Percentiles rank a stretch among this genome's conserved stretches.
Evolutionary conservation across 2,888 invertebrate species (phyloP).

Genomic region (Caenorhabditis sp.): DNA sequence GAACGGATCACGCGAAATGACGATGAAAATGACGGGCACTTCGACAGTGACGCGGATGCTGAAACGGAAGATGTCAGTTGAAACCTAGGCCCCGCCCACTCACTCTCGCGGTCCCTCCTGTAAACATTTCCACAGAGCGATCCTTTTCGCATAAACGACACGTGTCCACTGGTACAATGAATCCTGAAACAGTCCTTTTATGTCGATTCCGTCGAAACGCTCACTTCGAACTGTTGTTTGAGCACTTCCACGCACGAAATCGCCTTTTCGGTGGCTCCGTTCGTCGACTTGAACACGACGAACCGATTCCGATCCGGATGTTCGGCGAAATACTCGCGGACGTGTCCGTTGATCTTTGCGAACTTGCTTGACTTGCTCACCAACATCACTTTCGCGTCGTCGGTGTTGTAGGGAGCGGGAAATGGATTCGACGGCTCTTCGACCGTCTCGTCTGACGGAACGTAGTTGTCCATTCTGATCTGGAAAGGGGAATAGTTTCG

Average conservation of each 20-base stretch:
- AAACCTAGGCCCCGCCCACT: neutral
- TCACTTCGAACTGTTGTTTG: constrained; percentile 43
- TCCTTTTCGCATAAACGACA: constrained; percentile 13
- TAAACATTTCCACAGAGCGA: constrained; percentile 45
- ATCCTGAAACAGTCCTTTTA: constrained; percentile 12
- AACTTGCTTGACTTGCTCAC: constrained; percentile 55
- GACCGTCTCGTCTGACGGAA: constrained; percentile 27
- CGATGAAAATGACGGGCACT: constrained; percentile 49
- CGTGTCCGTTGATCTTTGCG: constrained; percentile 30
- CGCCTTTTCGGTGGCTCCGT: constrained; percentile 50
- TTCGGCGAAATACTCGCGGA: constrained; percentile 29
- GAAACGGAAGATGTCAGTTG: neutral
- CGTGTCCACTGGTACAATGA: constrained; percentile 54
- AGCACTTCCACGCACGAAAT: constrained; percentile 57
- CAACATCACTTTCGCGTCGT: constrained; percentile 37
- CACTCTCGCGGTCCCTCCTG: constrained; percentile 57
- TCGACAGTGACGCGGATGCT: constrained; percentile 54
- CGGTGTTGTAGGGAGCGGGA: constrained; percentile 34
- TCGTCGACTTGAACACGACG: constrained; percentile 42
- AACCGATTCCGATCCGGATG: constrained; percentile 33
- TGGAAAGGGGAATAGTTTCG: neutral
- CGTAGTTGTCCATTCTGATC: constrained; percentile 52
- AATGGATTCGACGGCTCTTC: constrained; percentile 47
- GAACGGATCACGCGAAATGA: constrained; percentile 52
- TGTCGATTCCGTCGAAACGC: neutral